Evolutionary conservation across 1,140 invertebrate species (phyloP).

Genomic region (Drosophila asahinai): DNA sequence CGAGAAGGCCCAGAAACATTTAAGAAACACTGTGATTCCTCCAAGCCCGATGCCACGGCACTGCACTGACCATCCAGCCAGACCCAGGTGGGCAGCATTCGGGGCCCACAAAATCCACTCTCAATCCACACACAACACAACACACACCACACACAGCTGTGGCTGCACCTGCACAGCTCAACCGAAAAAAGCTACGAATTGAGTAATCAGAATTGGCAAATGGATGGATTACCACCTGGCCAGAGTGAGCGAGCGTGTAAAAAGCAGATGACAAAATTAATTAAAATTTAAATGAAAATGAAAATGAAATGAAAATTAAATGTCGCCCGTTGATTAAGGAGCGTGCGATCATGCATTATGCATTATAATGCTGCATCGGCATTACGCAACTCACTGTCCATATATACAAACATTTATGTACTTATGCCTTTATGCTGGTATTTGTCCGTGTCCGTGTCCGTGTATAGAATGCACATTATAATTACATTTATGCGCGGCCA

Average conservation of each 20-base stretch:
- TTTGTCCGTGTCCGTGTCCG: slow-evolving; percentile 8
- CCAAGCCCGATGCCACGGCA: neutral
- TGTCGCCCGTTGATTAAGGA: slow-evolving; percentile 51
- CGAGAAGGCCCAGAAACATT: slow-evolving; percentile 15
- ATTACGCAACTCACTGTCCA: slow-evolving; percentile 20
- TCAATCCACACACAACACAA: slow-evolving; percentile 2
- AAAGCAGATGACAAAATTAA: slow-evolving; percentile 68
- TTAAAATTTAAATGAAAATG: slow-evolving; percentile 57
- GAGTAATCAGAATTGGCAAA: slow-evolving; percentile 33
- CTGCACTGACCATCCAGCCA: neutral
- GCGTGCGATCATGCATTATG: slow-evolving; percentile 64
- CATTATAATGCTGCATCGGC: slow-evolving; percentile 23
- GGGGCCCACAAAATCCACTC: slow-evolving; percentile 4
- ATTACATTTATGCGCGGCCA: slow-evolving; percentile 73
- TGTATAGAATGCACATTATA: slow-evolving; percentile 63
- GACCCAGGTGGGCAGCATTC: neutral
- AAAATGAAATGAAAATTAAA: slow-evolving; percentile 69
- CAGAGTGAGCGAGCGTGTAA: slow-evolving; percentile 3
- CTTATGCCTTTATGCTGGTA: slow-evolving; percentile 29
- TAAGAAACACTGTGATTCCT: neutral
- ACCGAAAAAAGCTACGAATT: slow-evolving; percentile 14
- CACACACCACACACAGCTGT: slow-evolving; percentile 14
- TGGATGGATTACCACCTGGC: slow-evolving; percentile 30
- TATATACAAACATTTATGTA: slow-evolving; percentile 32
- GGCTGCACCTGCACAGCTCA: slow-evolving; percentile 3